Base-by-base conservation (phyloP, 2,113 vertebrate species). In the Arvicanthis niloticus region DNA sequence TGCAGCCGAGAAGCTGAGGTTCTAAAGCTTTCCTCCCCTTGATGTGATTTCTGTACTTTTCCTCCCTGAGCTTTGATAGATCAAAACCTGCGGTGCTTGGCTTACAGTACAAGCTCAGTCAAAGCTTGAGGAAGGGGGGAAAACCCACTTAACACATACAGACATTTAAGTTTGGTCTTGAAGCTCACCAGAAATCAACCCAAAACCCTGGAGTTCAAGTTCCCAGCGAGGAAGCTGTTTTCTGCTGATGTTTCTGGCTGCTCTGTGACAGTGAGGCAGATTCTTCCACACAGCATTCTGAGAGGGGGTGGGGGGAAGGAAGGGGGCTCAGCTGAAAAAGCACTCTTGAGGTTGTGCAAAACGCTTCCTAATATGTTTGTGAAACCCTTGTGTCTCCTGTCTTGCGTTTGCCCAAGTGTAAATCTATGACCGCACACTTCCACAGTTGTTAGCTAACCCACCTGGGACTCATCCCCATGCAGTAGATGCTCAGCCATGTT, bases 341-440 rank as follows among this genome's bases (percentile, higher is more conserved):
- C 84, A n/a, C n/a, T 73, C 92, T 92, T 76, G 67, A 91, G 65
- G 34, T 65, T 97, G 51, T 75, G 51, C 60, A 62, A 96, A 97
- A 92, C 37, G 17, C 81, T 96, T 92, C 80, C 7, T 90, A 42
- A 51, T 88, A 16, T 92, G 88, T 48, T 90, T 91, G 13, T n/a
- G 24, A 94, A 93, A 51, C 31, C 31, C 1, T 68, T 11, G 16
- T 17, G 37, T 48, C 31, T 19, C 65, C 65, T 17, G 29, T 60
- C n/a, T 80, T 91, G 75, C 65, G 22, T 21, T 21, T 73, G 62
- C 70, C 51, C 34, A 72, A 45, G 48, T 9, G 22, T 89, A 67
- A 22, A 76, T 60, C 67, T 96, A 22, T 92, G 67, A 84, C 72
- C 75, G 93, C 31, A 9, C 75, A 17, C 58, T 91, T 73, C 45